phyloP scores from a whole-genome alignment of 2,888 invertebrate genomes.

The Geotrupes spiniger region DNA sequence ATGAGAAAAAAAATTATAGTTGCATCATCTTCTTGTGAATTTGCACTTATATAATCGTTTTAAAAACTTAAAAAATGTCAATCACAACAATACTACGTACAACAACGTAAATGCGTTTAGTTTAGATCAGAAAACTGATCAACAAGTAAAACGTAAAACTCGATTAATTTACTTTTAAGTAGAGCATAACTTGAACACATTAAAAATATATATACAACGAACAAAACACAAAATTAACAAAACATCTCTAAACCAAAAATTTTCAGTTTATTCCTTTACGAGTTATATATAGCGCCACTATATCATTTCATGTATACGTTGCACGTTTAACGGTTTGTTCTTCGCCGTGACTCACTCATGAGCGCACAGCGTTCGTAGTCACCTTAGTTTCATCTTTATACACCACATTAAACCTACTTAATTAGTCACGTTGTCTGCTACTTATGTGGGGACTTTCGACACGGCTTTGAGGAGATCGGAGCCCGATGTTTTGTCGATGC shows the following conservation, averaged over 20 bases:
- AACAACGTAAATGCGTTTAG: slow-evolving; percentile 38
- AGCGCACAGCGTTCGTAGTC: slow-evolving; percentile 12
- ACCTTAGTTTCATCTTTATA: slow-evolving; percentile 21
- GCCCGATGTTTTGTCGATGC: slow-evolving; percentile 64
- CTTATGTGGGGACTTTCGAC: slow-evolving; percentile 77
- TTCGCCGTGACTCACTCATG: slow-evolving; percentile 19
- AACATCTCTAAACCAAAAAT: slow-evolving; percentile 1
- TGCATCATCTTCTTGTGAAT: slow-evolving; percentile 19
- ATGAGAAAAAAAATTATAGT: slow-evolving; percentile 21
- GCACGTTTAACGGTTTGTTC: slow-evolving; percentile 7
- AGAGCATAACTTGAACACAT: slow-evolving; percentile 24
- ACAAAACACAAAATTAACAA: slow-evolving; percentile 13
- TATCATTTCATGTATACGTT: slow-evolving; percentile 5
- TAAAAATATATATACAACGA: slow-evolving; percentile 22
- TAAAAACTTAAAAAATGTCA: slow-evolving; percentile 38
- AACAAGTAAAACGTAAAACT: slow-evolving; percentile 35
- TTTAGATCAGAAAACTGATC: slow-evolving; percentile 39
- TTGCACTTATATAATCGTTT: slow-evolving; percentile 25
- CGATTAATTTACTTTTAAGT: slow-evolving; percentile 31
- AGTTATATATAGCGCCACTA: slow-evolving; percentile 5
- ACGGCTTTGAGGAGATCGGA: slow-evolving; percentile 73
- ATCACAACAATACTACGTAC: slow-evolving; percentile 48
- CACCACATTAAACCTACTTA: slow-evolving; percentile 32
- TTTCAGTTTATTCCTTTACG: slow-evolving; percentile 1
- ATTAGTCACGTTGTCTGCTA: slow-evolving; percentile 29